Evolutionary conservation across 2,797 vertebrate genomes (phyloP).

Genomic region (Rhinophrynus dorsalis): DNA sequence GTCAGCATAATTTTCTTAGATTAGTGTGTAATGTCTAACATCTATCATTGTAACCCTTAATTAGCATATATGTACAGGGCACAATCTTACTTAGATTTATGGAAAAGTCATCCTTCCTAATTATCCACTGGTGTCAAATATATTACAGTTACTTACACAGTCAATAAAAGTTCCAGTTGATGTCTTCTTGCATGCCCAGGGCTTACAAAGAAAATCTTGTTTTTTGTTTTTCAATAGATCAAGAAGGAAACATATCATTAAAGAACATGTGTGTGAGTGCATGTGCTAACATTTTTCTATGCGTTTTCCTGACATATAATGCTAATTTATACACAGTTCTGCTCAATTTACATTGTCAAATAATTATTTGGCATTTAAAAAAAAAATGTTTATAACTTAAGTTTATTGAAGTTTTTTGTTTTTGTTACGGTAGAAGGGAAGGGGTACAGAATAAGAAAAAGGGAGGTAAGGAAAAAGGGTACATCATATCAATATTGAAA

Average conservation of each 20-base stretch:
- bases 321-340: no score
- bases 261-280: background rate
- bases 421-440: no score
- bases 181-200: background rate
- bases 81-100: background rate
- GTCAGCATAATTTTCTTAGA: background rate
- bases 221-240: background rate
- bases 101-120: background rate
- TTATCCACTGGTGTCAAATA: background rate
- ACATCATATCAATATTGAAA: no score
- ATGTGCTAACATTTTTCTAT: background rate
- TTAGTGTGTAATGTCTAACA: background rate
- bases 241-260: background rate
- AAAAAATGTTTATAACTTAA: no score
- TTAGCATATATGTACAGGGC: background rate
- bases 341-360: no score
- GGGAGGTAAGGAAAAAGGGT: no score
- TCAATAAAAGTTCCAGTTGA: background rate
- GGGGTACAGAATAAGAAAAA: no score
- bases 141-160: background rate
- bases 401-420: no score
- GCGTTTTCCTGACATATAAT: no score
- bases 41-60: background rate
- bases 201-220: background rate
- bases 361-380: no score